phyloP scores from a whole-genome alignment of 1,140 invertebrate genomes.

The Drosophila sulfurigaster region DNA sequence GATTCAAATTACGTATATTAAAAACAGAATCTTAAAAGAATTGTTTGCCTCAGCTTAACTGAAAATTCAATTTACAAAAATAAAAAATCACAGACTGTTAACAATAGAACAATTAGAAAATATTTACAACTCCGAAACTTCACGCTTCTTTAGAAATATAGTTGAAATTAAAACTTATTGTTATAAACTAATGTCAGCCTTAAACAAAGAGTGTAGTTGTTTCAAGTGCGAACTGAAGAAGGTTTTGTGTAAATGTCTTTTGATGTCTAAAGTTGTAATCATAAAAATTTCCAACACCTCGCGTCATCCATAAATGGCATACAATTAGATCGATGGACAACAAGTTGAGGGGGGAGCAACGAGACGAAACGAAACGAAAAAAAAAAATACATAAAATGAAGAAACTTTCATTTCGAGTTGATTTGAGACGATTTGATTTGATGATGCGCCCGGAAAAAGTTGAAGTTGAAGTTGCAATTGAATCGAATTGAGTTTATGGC shows the following conservation, averaged over 20 bases:
- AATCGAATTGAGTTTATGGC: conserved; percentile 61
- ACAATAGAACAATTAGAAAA: not conserved
- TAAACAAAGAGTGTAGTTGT: conserved; percentile 15
- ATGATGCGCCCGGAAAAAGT: conserved; percentile 68
- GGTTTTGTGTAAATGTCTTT: conserved; percentile 7
- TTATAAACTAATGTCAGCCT: not conserved
- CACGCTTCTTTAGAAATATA: not conserved
- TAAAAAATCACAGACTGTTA: not conserved
- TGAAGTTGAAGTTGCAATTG: conserved; percentile 46
- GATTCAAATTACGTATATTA: too few relatives aligned
- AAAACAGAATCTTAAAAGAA: too few relatives aligned
- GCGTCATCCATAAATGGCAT: conserved; percentile 28
- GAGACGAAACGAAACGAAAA: conserved; percentile 37
- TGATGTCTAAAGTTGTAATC: conserved; percentile 30
- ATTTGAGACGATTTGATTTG: conserved; percentile 58
- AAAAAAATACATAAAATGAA: conserved; percentile 32
- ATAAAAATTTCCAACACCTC: conserved; percentile 68
- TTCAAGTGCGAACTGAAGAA: conserved; percentile 22
- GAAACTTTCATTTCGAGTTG: conserved; percentile 77
- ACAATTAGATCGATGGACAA: conserved; percentile 54
- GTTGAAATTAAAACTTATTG: not conserved
- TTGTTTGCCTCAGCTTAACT: not conserved
- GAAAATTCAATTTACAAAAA: not conserved
- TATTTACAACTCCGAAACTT: not conserved
- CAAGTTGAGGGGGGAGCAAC: not conserved